These are phyloP conservation scores for Melanaphis sacchari DNA, from an alignment of 1,140 invertebrate genomes.

Conservation along the genomic window DNA sequence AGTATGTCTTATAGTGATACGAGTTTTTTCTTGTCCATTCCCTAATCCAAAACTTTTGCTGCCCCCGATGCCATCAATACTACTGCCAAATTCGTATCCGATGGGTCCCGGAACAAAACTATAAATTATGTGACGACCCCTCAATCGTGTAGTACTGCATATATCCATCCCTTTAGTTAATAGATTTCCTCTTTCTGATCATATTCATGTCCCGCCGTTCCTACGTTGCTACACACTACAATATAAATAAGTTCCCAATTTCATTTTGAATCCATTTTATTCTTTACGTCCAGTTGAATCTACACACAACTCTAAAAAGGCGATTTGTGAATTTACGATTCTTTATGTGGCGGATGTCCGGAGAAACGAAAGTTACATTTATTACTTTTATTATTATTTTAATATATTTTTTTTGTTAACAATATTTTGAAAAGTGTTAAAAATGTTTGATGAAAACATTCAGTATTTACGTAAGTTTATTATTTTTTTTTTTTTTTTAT, in stretches of 20 bases:
- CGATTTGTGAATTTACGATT: not conserved
- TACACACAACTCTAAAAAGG: not conserved
- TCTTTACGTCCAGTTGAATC: constrained; percentile 11
- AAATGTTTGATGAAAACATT: not conserved
- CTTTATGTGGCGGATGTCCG: not conserved
- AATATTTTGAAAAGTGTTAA: not conserved
- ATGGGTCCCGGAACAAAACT: constrained; percentile 47
- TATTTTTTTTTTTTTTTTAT: not conserved
- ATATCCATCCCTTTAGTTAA: constrained; percentile 46
- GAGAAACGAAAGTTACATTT: not conserved
- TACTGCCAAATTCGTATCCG: constrained; percentile 41
- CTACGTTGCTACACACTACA: not conserved
- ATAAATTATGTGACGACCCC: constrained; percentile 48
- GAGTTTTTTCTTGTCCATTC: not conserved
- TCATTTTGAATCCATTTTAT: constrained; percentile 28
- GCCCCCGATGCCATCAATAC: not conserved
- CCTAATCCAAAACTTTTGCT: constrained; percentile 27
- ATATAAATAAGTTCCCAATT: constrained; percentile 54
- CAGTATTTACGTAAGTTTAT: not conserved
- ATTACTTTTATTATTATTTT: not conserved
- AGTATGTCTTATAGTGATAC: not conserved
- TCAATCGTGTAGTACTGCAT: not conserved
- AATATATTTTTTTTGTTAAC: not conserved
- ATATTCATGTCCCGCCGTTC: not conserved
- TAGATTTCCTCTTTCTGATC: constrained; percentile 56